These are phyloP conservation scores for Drosophila nigromelanica DNA, from an alignment of 1,140 invertebrate genomes.

Conservation along the genomic window DNA sequence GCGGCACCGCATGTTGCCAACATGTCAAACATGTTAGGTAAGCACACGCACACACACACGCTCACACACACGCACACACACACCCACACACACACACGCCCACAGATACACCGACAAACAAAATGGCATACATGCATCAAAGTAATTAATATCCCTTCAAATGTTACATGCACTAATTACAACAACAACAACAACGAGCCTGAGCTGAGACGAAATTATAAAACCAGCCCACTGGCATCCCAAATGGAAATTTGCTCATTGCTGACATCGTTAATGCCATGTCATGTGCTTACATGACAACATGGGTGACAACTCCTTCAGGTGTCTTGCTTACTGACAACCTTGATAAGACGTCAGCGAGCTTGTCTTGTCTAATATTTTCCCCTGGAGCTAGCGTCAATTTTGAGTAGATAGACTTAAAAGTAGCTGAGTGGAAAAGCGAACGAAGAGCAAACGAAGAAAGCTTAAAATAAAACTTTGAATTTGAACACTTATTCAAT, in stretches of 20 bases:
- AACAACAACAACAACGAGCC: slow-evolving; percentile 48
- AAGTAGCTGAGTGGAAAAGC: too few relatives aligned
- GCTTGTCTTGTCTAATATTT: background rate
- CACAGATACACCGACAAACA: slow-evolving; percentile 36
- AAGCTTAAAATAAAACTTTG: too few relatives aligned
- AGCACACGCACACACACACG: slow-evolving; percentile 23
- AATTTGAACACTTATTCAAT: too few relatives aligned
- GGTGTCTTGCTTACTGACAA: too few relatives aligned
- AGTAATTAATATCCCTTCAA: slow-evolving; percentile 79
- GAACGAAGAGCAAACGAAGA: too few relatives aligned
- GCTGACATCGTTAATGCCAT: too few relatives aligned
- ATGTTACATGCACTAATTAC: slow-evolving; percentile 78
- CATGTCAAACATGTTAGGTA: slow-evolving; percentile 57
- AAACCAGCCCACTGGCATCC: slow-evolving; percentile 24
- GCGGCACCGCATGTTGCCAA: slow-evolving; percentile 51
- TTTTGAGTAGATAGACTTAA: too few relatives aligned
- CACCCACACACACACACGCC: slow-evolving; percentile 32
- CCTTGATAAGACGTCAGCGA: slow-evolving; percentile 9
- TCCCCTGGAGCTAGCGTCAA: too few relatives aligned
- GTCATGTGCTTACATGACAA: too few relatives aligned
- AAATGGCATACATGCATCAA: slow-evolving; percentile 51
- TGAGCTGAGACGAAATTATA: slow-evolving; percentile 34
- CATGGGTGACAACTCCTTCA: too few relatives aligned
- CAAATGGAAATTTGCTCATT: background rate
- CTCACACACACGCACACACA: slow-evolving; percentile 34